A percentile compares a stretch with the other conserved stretches of the same genome.
phyloP scores from a whole-genome alignment of 2,113 vertebrate genomes.

The Hippocampus guttulatus region DNA sequence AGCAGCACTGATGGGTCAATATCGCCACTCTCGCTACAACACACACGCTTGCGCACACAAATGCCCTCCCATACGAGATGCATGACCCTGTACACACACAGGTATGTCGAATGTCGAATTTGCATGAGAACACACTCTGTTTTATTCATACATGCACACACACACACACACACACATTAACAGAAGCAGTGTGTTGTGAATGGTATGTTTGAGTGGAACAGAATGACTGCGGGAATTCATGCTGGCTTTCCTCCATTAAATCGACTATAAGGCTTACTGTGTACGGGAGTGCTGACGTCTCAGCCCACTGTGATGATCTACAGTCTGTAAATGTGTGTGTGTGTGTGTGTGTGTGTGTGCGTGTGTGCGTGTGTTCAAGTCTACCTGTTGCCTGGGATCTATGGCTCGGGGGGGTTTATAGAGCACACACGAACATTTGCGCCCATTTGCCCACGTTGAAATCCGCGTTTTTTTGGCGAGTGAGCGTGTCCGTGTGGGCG shows the following conservation, averaged over 20 bases:
- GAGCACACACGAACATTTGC: conserved; percentile 56
- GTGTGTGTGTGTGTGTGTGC: conserved; percentile 20
- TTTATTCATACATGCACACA: conserved; percentile 20
- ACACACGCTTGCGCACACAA: conserved; percentile 10
- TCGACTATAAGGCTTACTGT: conserved; percentile 68
- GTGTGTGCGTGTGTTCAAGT: conserved; percentile 30
- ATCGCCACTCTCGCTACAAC: conserved; percentile 18
- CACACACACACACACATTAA: conserved; percentile 21
- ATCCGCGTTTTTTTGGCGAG: conserved; percentile 55
- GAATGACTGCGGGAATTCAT: conserved; percentile 72
- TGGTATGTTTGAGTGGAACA: conserved; percentile 66
- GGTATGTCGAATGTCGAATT: conserved; percentile 4
- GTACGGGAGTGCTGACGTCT: conserved; percentile 68
- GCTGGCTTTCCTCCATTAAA: conserved; percentile 74
- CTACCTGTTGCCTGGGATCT: conserved; percentile 62
- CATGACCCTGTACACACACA: background rate
- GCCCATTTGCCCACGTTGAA: conserved; percentile 60
- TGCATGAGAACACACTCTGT: conserved; percentile 30
- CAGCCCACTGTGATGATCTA: conserved; percentile 69
- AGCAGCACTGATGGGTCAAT: conserved; percentile 56
- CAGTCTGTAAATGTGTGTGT: conserved; percentile 33
- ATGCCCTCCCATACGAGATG: background rate
- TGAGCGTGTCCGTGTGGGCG: conserved; percentile 48
- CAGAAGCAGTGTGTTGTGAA: conserved; percentile 51
- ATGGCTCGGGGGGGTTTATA: conserved; percentile 52